Evolutionary conservation across 2,888 invertebrate genomes (phyloP).

Genomic region (Ochropleura leucogaster): DNA sequence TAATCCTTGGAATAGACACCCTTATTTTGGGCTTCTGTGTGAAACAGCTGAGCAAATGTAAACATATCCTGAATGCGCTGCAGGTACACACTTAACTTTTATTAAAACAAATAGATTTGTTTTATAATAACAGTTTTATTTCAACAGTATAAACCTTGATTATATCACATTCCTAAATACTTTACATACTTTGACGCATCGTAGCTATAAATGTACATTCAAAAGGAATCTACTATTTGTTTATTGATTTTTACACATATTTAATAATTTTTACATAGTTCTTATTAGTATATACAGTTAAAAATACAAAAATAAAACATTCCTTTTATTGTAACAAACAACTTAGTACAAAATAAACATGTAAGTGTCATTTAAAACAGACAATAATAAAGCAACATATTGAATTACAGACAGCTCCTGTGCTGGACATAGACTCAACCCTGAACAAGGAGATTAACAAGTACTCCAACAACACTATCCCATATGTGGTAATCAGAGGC

Average conservation of each 20-base stretch:
- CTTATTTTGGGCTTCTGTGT: constrained; percentile 94
- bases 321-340: not conserved
- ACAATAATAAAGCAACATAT: not conserved
- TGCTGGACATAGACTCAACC: constrained; percentile 92
- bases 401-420: constrained; percentile 92
- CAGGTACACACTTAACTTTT: constrained; percentile 88
- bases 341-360: not conserved
- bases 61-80: constrained; percentile 92
- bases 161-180: not conserved
- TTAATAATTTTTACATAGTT: too few species aligned
- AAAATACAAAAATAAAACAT: not conserved
- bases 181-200: not conserved
- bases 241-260: too few species aligned
- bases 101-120: not conserved
- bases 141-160: not conserved
- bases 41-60: constrained; percentile 94
- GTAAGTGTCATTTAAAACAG: not conserved
- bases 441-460: constrained; percentile 91
- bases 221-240: not conserved
- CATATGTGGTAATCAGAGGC: constrained; percentile 94
- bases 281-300: too few species aligned
- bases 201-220: not conserved
- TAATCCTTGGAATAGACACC: constrained; percentile 94
- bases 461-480: constrained; percentile 92
- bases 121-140: not conserved